phyloP scores from a whole-genome alignment of 2,113 vertebrate species.

The Anolis carolinensis region DNA sequence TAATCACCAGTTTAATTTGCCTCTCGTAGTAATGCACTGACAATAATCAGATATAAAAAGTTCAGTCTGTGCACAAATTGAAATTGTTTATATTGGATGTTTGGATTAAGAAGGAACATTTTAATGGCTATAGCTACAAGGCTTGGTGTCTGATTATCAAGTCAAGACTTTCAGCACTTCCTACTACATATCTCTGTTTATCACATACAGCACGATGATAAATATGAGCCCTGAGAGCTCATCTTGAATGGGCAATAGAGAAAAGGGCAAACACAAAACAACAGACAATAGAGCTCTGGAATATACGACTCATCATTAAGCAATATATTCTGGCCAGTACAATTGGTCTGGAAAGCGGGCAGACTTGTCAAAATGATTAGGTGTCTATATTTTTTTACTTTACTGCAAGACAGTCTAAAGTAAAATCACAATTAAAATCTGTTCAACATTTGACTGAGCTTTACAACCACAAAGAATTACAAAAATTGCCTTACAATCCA shows the following conservation, averaged over 20 bases:
- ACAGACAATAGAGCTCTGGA: background rate
- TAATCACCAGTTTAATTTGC: background rate
- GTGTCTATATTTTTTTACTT: background rate
- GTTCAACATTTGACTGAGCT: background rate
- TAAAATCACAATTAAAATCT: background rate
- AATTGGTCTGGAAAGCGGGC: background rate
- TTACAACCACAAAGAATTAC: background rate
- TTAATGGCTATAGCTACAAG: background rate
- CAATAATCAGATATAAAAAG: background rate
- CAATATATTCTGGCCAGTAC: constrained; percentile 4
- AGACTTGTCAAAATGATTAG: background rate
- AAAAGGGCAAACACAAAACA: background rate
- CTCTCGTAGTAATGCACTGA: background rate
- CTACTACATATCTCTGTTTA: background rate
- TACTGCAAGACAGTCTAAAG: background rate
- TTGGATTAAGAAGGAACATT: background rate
- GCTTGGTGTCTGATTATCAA: background rate
- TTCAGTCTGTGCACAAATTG: background rate
- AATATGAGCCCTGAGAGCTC: background rate
- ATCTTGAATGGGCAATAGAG: background rate
- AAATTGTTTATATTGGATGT: background rate
- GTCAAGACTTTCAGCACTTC: background rate
- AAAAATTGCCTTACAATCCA: background rate
- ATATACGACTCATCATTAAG: background rate
- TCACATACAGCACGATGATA: accelerated